Evolutionary conservation across 2,797 vertebrate species (phyloP).

Genomic region (Sebastes taczanowskii): DNA sequence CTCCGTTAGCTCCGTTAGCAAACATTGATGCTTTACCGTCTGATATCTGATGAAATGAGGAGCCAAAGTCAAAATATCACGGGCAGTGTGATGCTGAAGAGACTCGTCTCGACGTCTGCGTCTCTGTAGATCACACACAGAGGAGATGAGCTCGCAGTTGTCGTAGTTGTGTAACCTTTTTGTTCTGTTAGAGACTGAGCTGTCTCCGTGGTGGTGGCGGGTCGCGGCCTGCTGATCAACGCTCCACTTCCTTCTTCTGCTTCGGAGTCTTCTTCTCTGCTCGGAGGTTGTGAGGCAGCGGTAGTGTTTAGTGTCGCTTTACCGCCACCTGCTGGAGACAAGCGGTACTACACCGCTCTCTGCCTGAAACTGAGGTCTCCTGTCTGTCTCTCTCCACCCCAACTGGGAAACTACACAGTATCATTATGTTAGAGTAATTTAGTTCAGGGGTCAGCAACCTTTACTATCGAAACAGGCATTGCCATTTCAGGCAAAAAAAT

Average conservation of each 20-base stretch:
- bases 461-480: too few relatives aligned
- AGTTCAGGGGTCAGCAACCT: too few relatives aligned
- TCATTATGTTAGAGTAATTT: too few relatives aligned
- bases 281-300: neutral
- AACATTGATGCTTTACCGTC: conserved; percentile 69
- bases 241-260: conserved; percentile 42
- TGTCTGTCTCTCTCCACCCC: neutral
- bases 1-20: conserved; percentile 30
- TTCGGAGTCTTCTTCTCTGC: conserved; percentile 24
- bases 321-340: conserved; percentile 24
- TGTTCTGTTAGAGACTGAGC: neutral
- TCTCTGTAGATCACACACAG: conserved; percentile 9
- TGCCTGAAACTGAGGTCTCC: too few relatives aligned
- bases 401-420: neutral
- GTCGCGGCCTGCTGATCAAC: conserved; percentile 56
- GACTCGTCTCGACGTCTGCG: conserved; percentile 18
- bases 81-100: neutral
- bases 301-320: rapidly evolving
- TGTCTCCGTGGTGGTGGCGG: neutral
- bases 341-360: neutral
- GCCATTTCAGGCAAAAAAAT: too few relatives aligned
- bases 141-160: neutral
- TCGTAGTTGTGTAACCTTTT: conserved; percentile 59
- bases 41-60: conserved; percentile 33
- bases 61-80: conserved; percentile 48